These are phyloP conservation scores for Neopelma chrysocephalum DNA, from an alignment of 2,797 vertebrate species.

Conservation along the genomic window DNA sequence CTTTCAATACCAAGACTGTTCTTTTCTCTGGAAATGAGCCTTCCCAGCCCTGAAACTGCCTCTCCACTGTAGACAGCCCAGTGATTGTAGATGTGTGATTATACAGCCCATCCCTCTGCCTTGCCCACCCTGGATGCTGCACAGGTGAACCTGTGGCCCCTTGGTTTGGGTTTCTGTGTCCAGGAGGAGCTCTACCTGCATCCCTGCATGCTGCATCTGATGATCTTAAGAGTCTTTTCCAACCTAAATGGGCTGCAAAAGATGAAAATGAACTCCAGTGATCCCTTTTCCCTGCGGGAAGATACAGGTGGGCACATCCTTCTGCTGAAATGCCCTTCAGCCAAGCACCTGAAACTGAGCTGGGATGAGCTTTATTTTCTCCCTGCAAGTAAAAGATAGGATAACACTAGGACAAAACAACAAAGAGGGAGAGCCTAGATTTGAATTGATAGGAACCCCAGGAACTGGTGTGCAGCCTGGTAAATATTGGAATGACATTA, in stretches of 20 bases:
- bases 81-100: neutral
- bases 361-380: neutral
- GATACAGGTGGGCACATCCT: neutral
- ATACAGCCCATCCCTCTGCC: neutral
- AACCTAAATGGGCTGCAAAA: neutral
- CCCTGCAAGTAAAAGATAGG: neutral
- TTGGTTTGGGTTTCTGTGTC: neutral
- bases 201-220: accelerated
- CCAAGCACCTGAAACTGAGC: neutral
- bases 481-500: constrained; percentile 42
- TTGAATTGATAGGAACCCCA: neutral
- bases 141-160: neutral
- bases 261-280: neutral
- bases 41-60: neutral
- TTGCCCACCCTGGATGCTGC: neutral
- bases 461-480: neutral
- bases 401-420: neutral
- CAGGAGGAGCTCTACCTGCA: neutral
- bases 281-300: neutral
- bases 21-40: neutral
- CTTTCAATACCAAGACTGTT: neutral
- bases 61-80: neutral
- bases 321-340: neutral
- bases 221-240: neutral
- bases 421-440: neutral